Percentiles rank a stretch among this genome's conserved stretches.
Evolutionary conservation across 2,888 invertebrate species (phyloP).

Genomic region (Rhogogaster chlorosoma): DNA sequence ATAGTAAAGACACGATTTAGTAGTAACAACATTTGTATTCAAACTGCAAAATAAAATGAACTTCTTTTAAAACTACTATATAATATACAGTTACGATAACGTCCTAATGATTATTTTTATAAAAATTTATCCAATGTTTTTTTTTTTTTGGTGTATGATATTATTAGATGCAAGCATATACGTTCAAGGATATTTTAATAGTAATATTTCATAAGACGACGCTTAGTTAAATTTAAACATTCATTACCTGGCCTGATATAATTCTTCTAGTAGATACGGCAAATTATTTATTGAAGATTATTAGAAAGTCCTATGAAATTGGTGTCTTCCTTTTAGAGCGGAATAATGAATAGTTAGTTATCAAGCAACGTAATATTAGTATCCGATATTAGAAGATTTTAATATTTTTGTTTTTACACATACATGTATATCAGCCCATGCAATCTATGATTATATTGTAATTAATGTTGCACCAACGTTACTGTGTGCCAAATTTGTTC

Average conservation of each 20-base stretch:
- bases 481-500: conserved; percentile 9
- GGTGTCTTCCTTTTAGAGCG: neutral
- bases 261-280: neutral
- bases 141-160: conserved; percentile 17
- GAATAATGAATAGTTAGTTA: neutral
- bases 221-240: conserved; percentile 8
- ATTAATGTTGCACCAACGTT: conserved; percentile 15
- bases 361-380: neutral
- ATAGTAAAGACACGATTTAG: conserved; percentile 3
- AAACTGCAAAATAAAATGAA: conserved; percentile 47
- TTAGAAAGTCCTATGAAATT: neutral
- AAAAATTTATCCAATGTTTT: neutral
- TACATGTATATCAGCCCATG: neutral
- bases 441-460: neutral
- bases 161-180: conserved; percentile 22
- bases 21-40: conserved; percentile 49
- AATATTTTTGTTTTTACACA: neutral
- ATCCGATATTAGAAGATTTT: neutral
- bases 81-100: conserved; percentile 8
- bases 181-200: neutral
- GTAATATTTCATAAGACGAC: neutral
- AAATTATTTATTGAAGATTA: neutral
- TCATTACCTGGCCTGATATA: neutral
- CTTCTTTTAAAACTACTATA: conserved; percentile 30
- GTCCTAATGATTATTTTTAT: conserved; percentile 37